These are phyloP conservation scores for Nibea coibor DNA, from an alignment of 2,113 vertebrate species.

Conservation along the genomic window DNA sequence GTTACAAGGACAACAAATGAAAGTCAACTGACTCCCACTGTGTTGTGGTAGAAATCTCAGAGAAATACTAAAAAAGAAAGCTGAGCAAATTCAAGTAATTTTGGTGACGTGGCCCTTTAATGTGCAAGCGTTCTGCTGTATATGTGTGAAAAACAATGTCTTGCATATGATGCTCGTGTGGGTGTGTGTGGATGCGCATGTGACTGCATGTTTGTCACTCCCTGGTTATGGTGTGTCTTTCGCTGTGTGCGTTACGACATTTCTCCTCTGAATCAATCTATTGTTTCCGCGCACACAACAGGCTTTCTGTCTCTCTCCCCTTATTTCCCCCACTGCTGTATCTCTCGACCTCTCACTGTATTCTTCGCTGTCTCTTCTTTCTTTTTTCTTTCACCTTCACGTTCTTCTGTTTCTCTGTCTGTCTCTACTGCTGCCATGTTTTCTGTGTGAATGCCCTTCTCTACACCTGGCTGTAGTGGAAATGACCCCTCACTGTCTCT, in stretches of 20 bases:
- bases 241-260: constrained; percentile 42
- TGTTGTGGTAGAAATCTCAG: too few relatives aligned
- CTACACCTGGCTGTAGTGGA: constrained; percentile 23
- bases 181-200: constrained; percentile 42
- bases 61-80: too few relatives aligned
- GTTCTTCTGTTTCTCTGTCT: constrained; percentile 10
- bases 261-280: constrained; percentile 66
- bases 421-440: not conserved
- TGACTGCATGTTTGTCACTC: constrained; percentile 57
- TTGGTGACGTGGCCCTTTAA: constrained; percentile 11
- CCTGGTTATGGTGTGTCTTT: constrained; percentile 50
- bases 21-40: too few relatives aligned
- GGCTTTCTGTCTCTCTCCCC: constrained; percentile 56
- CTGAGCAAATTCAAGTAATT: not conserved
- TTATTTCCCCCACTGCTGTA: constrained; percentile 20
- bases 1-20: not conserved
- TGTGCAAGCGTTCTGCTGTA: not conserved
- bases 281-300: constrained; percentile 73
- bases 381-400: constrained; percentile 1
- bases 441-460: not conserved
- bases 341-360: constrained; percentile 31
- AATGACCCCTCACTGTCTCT: constrained; percentile 14
- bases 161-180: constrained; percentile 4
- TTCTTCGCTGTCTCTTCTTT: constrained; percentile 2
- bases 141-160: not conserved